phyloP scores from a whole-genome alignment of 92 coral and sea anemone genomes.

The Muricea muricata region DNA sequence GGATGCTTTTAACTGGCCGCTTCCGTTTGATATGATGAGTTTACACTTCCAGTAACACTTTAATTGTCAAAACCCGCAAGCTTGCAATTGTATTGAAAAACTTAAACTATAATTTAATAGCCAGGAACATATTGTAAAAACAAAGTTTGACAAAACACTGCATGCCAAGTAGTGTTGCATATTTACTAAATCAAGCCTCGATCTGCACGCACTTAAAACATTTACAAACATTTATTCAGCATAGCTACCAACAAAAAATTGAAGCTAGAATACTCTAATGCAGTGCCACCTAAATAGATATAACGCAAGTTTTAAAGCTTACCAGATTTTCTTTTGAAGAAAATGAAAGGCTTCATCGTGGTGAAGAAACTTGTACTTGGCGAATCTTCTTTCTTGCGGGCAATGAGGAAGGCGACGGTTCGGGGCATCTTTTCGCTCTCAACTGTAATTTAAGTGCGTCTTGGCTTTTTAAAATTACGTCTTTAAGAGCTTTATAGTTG shows the following conservation, averaged over 20 bases:
- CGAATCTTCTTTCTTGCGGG: neutral
- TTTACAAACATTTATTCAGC: neutral
- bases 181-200: too few relatives aligned
- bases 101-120: too few relatives aligned
- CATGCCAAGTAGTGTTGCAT: too few relatives aligned
- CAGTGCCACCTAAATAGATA: neutral
- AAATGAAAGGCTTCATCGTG: neutral
- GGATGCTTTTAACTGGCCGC: too few relatives aligned
- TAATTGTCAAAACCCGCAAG: too few relatives aligned
- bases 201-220: neutral
- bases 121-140: too few relatives aligned
- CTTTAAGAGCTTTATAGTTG: neutral
- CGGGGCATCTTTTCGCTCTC: constrained; percentile 18
- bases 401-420: neutral
- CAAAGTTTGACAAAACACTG: too few relatives aligned
- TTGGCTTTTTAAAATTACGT: neutral
- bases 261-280: neutral
- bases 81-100: too few relatives aligned
- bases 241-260: neutral
- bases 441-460: neutral
- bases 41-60: too few relatives aligned
- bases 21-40: neutral
- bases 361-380: neutral
- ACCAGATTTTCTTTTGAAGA: neutral
- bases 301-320: neutral